Conservation (phyloP, 2,113 vertebrate species). For the Phalacrocorax brasilianus region DNA sequence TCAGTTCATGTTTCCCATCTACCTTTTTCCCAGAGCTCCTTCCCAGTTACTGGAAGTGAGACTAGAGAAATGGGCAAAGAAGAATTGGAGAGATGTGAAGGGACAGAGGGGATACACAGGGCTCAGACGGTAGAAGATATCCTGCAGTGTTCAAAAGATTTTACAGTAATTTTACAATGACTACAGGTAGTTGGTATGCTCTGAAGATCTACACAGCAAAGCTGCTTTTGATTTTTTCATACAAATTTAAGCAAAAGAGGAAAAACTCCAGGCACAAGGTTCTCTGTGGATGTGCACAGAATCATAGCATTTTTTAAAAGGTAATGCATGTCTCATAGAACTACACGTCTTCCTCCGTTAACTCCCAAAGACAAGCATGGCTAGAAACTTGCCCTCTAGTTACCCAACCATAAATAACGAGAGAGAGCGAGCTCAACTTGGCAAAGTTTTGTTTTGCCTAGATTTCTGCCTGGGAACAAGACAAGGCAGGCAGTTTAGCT, state of each 20-base stretch:
- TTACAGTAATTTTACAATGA: not conserved
- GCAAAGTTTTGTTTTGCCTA: constrained; percentile 40
- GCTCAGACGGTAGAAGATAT: not conserved
- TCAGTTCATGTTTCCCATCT: not conserved
- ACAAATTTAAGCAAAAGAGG: not conserved
- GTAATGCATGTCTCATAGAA: not conserved
- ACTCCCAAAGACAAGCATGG: not conserved
- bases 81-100: not conserved
- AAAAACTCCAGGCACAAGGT: not conserved
- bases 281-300: not conserved
- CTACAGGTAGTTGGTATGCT: not conserved
- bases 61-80: not conserved
- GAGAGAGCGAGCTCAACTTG: not conserved
- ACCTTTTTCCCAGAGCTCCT: not conserved
- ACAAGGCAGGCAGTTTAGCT: not conserved
- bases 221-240: not conserved
- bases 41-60: not conserved
- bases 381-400: constrained; percentile 5
- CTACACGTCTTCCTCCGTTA: not conserved
- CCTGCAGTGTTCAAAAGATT: not conserved
- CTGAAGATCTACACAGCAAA: not conserved
- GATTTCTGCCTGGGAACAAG: constrained; percentile 42
- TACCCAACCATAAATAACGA: not conserved
- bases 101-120: not conserved
- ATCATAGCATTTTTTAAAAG: not conserved